phyloP scores from a whole-genome alignment of 2,113 vertebrate genomes.

The Felis chaus region DNA sequence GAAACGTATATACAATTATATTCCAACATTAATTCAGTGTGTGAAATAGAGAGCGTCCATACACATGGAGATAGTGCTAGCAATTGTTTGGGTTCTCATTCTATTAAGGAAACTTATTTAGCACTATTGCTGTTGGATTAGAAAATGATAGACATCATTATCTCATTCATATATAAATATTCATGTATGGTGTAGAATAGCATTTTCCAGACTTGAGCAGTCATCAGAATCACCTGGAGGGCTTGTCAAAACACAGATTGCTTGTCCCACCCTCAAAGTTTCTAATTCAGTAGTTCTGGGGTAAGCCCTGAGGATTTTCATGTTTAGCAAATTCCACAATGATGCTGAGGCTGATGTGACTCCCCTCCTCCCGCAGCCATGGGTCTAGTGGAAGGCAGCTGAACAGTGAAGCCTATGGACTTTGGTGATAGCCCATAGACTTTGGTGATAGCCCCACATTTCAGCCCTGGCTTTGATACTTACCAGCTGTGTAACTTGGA shows the following conservation, averaged over 20 bases:
- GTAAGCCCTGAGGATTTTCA: background rate
- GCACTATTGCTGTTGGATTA: background rate
- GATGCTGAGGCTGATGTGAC: background rate
- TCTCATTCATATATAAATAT: background rate
- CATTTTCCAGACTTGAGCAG: background rate
- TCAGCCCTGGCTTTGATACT: background rate
- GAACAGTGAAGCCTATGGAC: background rate
- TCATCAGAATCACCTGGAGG: background rate
- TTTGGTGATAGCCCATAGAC: no score
- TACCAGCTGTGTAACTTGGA: background rate
- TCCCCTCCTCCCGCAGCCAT: background rate
- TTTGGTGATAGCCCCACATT: background rate
- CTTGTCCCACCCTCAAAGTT: background rate
- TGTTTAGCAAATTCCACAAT: background rate
- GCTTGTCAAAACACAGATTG: background rate
- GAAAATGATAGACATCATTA: background rate
- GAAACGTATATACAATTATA: background rate
- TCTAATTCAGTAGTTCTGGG: background rate
- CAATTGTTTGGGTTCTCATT: background rate
- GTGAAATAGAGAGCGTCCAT: background rate
- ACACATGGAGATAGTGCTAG: background rate
- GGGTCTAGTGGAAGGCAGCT: background rate
- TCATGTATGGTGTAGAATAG: background rate
- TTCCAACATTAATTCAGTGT: background rate
- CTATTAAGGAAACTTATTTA: constrained; percentile 9